phyloP scores from a whole-genome alignment of 2,888 invertebrate genomes.

The Heliconius cydno region DNA sequence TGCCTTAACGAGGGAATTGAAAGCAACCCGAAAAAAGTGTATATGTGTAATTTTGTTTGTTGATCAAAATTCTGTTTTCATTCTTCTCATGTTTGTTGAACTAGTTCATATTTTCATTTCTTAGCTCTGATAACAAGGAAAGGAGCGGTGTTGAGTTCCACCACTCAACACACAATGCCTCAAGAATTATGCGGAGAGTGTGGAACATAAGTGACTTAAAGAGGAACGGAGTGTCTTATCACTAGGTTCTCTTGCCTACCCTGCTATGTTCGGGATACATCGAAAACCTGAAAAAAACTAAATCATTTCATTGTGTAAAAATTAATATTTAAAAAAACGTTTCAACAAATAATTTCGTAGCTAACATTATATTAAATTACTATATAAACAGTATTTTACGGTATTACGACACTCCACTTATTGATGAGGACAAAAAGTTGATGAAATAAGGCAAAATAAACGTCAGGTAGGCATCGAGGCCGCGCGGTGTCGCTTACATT shows the following conservation, averaged over 20 bases:
- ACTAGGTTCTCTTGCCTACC: background rate
- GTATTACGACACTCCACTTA: slow-evolving; percentile 47
- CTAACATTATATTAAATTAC: slow-evolving; percentile 40
- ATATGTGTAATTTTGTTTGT: too few species aligned
- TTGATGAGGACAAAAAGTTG: slow-evolving; percentile 59
- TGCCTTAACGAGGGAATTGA: too few species aligned
- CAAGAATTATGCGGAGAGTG: background rate
- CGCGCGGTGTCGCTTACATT: slow-evolving; percentile 63
- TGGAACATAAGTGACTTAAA: background rate
- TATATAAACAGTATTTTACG: slow-evolving; percentile 41
- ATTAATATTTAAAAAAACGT: background rate
- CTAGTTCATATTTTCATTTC: background rate
- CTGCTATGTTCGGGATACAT: background rate
- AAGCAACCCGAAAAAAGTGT: too few species aligned
- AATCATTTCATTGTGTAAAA: background rate
- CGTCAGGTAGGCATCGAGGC: slow-evolving; percentile 53
- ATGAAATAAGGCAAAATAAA: slow-evolving; percentile 57
- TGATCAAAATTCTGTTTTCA: too few species aligned
- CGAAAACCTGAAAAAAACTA: background rate
- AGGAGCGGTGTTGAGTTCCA: background rate
- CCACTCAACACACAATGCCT: background rate
- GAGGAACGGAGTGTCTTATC: background rate
- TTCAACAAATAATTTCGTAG: slow-evolving; percentile 26
- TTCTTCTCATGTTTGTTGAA: too few species aligned
- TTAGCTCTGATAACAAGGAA: background rate